These are phyloP conservation scores for Cheilosia vernalis DNA, from an alignment of 2,888 invertebrate genomes.

Conservation along the genomic window DNA sequence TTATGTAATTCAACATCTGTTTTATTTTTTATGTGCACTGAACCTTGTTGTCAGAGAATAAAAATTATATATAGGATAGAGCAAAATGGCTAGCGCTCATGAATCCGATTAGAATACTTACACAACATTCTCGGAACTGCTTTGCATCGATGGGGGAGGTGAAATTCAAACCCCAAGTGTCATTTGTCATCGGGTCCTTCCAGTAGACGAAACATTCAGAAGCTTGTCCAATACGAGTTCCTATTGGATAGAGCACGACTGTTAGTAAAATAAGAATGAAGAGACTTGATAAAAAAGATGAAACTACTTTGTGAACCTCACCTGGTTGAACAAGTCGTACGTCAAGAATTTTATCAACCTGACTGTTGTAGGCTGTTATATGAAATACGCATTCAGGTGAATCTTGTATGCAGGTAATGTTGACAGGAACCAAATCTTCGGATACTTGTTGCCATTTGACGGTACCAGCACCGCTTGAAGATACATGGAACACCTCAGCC, in stretches of 20 bases:
- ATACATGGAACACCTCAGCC: constrained; percentile 99
- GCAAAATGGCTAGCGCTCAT: constrained; percentile 56
- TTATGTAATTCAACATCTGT: constrained; percentile 38
- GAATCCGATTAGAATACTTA: constrained; percentile 87
- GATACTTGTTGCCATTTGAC: constrained; percentile 99
- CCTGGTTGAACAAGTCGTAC: constrained; percentile 98
- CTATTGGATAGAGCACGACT: constrained; percentile 84
- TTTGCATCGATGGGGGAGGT: constrained; percentile 98
- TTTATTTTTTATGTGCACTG: constrained; percentile 76
- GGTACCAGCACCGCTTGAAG: constrained; percentile 95
- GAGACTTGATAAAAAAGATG: neutral
- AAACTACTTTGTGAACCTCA: constrained; percentile 83
- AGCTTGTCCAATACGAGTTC: constrained; percentile 97
- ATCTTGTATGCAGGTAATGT: constrained; percentile 98
- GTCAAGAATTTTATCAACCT: constrained; percentile 99
- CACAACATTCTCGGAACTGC: constrained; percentile 98
- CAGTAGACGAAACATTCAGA: constrained; percentile 99
- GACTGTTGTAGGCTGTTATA: constrained; percentile 99
- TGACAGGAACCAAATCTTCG: constrained; percentile 98
- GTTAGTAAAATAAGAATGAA: constrained; percentile 23
- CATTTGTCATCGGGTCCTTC: constrained; percentile 98
- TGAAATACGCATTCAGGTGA: constrained; percentile 98
- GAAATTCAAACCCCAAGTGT: constrained; percentile 99
- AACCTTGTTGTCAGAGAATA: constrained; percentile 78
- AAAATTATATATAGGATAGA: constrained; percentile 76